Base-by-base conservation (phyloP, 2,113 vertebrate species). In the Oophaga pumilio region DNA sequence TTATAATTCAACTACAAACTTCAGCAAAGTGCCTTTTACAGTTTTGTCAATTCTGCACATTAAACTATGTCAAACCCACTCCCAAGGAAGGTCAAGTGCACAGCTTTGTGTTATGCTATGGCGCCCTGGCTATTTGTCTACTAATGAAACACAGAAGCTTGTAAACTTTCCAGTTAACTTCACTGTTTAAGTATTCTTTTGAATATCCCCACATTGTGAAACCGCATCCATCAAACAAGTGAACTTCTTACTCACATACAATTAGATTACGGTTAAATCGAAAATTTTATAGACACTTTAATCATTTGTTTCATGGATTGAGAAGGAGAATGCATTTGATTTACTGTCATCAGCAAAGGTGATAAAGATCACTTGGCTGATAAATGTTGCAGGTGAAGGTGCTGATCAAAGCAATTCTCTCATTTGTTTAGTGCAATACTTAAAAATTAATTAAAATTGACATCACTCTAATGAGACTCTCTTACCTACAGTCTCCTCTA, bases 371-470 rank as follows among this genome's bases (percentile, higher is more conserved):
- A 92, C 89, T 83, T 89, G 83, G 89, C 20, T 92, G 94, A 92
- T 92, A 90, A 91, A 91, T 79, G 91, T 91, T 89, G 89, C 84
- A 83, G 89, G 89, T 62, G 78, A 90, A 90, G 87, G 90, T 93
- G 90, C 90, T 89, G 92, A 90, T 91, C 84, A 62, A 90, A 92
- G 89, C 90, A 90, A 85, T 90, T 90, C 89, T 92, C 92, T 86
- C 89, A 89, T 89, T 91, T 90, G 91, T 90, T 93, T 91, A 88
- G 89, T 87, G 90, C 85, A 91, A 90, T 93, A 92, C 94, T 91
- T 93, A 91, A 92, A 92, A 89, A 93, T 91, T 93, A 93, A 95
- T 94, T 94, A 94, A 93, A 91, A 90, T 77, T 90, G 93, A 90
- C 89, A 91, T 89, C 86, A 11, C 78, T 81, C 85, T 93, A 90